phyloP scores from a whole-genome alignment of 2,888 invertebrate genomes.

The Resseliella maxima region DNA sequence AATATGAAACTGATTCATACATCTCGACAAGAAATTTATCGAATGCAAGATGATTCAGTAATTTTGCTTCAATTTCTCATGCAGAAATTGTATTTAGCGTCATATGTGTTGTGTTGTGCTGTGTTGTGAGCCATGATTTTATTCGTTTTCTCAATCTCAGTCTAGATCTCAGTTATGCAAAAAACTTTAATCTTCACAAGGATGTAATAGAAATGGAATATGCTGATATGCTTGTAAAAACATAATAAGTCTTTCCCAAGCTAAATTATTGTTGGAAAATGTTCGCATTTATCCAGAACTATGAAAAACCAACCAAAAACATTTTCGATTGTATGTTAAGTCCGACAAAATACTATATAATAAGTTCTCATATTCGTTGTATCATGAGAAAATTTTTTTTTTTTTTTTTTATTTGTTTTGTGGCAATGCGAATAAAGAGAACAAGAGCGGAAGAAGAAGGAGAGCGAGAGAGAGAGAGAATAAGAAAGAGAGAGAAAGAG shows the following conservation, averaged over 20 bases:
- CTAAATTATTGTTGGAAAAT: conserved; percentile 24
- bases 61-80: not conserved
- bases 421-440: too few relatives aligned
- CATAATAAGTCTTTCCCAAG: conserved; percentile 10
- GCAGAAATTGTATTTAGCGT: not conserved
- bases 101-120: not conserved
- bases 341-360: conserved; percentile 8
- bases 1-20: not conserved
- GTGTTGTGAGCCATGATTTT: not conserved
- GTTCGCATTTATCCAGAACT: not conserved
- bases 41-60: not conserved
- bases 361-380: not conserved
- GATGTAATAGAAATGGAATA: not conserved
- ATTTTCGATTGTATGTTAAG: not conserved
- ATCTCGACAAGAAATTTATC: not conserved
- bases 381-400: not conserved
- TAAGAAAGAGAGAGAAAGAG: too few relatives aligned
- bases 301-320: not conserved
- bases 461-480: too few relatives aligned
- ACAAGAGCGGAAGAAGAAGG: too few relatives aligned
- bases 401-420: too few relatives aligned
- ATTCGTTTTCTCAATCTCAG: not conserved
- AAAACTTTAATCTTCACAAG: not conserved
- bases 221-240: not conserved
- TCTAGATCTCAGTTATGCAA: not conserved